Evolutionary conservation across 2,113 vertebrate species (phyloP).

Genomic region (Planiliza haematocheilus): DNA sequence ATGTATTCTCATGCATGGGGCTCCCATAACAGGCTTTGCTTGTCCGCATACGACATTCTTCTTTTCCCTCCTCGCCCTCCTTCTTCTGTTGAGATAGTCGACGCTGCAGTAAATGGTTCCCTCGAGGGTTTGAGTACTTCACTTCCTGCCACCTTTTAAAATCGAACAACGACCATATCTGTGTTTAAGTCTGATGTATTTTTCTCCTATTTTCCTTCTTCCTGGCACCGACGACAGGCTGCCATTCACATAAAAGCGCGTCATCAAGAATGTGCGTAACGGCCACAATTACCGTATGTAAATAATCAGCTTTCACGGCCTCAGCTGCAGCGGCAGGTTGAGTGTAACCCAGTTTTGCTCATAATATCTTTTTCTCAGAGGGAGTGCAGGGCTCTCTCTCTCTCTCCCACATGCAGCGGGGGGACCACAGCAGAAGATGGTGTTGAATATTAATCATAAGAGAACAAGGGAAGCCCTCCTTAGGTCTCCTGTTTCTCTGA

Average conservation of each 20-base stretch:
- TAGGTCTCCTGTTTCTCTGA: slow-evolving; percentile 17
- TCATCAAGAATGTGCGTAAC: slow-evolving; percentile 25
- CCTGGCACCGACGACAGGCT: slow-evolving; percentile 17
- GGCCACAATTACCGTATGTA: slow-evolving; percentile 16
- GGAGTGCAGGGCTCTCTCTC: slow-evolving; percentile 40
- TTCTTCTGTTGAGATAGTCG: slow-evolving; percentile 51
- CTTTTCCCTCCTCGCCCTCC: slow-evolving; percentile 13
- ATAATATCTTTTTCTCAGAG: slow-evolving; percentile 35
- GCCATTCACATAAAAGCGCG: slow-evolving; percentile 33
- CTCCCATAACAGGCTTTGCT: slow-evolving; percentile 61
- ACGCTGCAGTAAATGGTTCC: slow-evolving; percentile 41
- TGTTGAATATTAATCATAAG: slow-evolving; percentile 64
- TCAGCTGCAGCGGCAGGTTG: slow-evolving; percentile 29
- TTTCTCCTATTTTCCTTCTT: slow-evolving; percentile 21
- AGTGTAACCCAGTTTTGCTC: slow-evolving; percentile 46
- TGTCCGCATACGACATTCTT: slow-evolving; percentile 52
- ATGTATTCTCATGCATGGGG: slow-evolving; percentile 62
- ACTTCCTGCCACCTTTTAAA: slow-evolving; percentile 58
- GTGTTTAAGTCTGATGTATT: slow-evolving; percentile 29
- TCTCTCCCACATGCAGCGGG: slow-evolving; percentile 18
- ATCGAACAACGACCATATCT: slow-evolving; percentile 57
- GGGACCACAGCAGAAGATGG: slow-evolving; percentile 47
- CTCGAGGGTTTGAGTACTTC: slow-evolving; percentile 6
- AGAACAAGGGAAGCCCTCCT: slow-evolving; percentile 41
- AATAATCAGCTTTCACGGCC: slow-evolving; percentile 25